phyloP scores from a whole-genome alignment of 2,797 vertebrate genomes.

The Sebastes itinus region DNA sequence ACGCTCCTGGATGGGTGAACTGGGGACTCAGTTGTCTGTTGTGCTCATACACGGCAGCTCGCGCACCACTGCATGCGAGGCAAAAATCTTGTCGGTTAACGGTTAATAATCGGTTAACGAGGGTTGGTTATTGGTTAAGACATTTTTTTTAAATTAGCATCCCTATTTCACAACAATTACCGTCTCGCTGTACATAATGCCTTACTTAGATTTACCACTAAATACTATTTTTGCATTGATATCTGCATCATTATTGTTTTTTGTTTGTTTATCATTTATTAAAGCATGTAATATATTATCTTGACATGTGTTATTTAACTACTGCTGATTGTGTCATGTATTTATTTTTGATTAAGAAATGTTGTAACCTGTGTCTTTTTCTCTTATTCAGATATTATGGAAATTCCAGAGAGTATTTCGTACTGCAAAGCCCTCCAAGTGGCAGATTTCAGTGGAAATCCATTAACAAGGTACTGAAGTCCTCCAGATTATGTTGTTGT shows the following conservation, averaged over 20 bases:
- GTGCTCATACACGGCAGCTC: no score
- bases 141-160: no score
- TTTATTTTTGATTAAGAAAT: background rate
- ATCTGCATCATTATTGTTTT: background rate
- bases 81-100: no score
- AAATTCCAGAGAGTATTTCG: slow-evolving; percentile 98
- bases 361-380: slow-evolving; percentile 23
- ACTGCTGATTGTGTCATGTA: background rate
- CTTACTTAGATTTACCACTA: background rate
- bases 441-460: slow-evolving; percentile 99
- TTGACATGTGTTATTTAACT: background rate
- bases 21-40: no score
- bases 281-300: background rate
- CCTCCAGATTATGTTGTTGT: background rate
- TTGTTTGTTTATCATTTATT: background rate
- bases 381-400: slow-evolving; percentile 90
- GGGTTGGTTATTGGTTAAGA: no score
- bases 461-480: slow-evolving; percentile 89
- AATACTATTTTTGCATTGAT: background rate
- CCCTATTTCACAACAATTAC: no score
- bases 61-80: accelerated
- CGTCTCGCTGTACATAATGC: accelerated
- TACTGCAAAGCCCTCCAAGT: slow-evolving; percentile 96
- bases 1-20: no score
- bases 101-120: no score